Evolutionary conservation across 2,797 vertebrate species (phyloP), one percentile per base, ranked within the genome.

Genomic region (Lagocephalus sceleratus): DNA sequence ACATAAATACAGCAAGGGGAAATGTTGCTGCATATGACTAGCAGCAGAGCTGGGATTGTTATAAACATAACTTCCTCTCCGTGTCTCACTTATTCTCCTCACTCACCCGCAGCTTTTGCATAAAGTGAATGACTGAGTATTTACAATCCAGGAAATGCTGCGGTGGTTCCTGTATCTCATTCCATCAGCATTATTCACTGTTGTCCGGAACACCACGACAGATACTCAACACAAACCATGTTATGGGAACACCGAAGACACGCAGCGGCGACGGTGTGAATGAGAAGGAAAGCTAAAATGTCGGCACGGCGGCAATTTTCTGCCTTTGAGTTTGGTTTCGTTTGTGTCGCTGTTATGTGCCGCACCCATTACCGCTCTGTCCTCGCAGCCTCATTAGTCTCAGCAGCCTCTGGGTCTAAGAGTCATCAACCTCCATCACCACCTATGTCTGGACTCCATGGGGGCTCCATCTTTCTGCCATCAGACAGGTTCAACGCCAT

Each of bases 1-100:
- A 72, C 70, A 77, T 79, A 77, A 85, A 79, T 81, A 78, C 62
- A 69, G 68, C 40, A 52, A 72, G 45, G 68, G 67, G 66, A 84
- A 75, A 80, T 75, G 62, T 70, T 74, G 53, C 63, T 60, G 63
- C 66, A 77, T 79, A 70, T 75, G 71, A 78, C 23, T 7, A 76
- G 64, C 60, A 67, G 74, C 52, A 45, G 67, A 1, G 1, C 47
- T 20, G 49, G 46, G 48, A 40, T 48, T 67, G 59, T 63, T 75
- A 47, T 77, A 75, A 81, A 81, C 73, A 80, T 61, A 46, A 77
- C 73, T 81, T 82, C 77, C 71, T 80, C 39, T 65, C 64, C 42
- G n/a, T 25, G 44, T 52, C 67, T 71, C 54, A 56, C 63, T 71
- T 50, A 65, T 57, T 69, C 65, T 63, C 29, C 20, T 46, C 42